Evolutionary conservation across 2,888 invertebrate species (phyloP).

Genomic region (Dicranocentrus wangi): DNA sequence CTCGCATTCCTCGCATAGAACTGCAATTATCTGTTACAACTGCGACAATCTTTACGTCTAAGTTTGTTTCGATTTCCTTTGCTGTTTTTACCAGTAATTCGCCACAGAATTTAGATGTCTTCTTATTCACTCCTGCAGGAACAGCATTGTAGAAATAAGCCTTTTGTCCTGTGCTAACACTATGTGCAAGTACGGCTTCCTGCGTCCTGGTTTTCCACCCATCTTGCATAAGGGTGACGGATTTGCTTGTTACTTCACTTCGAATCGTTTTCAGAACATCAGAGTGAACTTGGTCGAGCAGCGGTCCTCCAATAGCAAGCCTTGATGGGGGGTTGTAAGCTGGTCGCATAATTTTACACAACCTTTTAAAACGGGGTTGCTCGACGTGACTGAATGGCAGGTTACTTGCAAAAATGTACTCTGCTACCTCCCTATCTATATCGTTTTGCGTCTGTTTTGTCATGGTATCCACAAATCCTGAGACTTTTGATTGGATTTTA

Average conservation of each 20-base stretch:
- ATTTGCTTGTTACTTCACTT: slow-evolving; percentile 10
- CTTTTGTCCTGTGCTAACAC: slow-evolving; percentile 16
- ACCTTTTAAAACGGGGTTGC: slow-evolving; percentile 32
- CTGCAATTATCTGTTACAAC: slow-evolving; percentile 62
- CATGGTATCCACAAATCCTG: neutral
- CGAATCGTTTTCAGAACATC: slow-evolving; percentile 29
- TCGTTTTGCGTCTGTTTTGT: neutral
- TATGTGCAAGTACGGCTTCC: slow-evolving; percentile 50
- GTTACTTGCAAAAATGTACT: slow-evolving; percentile 40
- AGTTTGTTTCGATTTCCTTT: neutral
- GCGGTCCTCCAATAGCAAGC: slow-evolving; percentile 9
- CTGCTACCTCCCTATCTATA: slow-evolving; percentile 27
- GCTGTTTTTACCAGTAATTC: slow-evolving; percentile 12
- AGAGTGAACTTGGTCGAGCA: slow-evolving; percentile 33
- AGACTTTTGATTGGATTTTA: neutral
- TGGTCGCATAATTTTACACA: slow-evolving; percentile 18
- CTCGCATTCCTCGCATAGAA: slow-evolving; percentile 47
- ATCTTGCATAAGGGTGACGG: slow-evolving; percentile 54
- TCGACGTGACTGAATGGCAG: slow-evolving; percentile 53
- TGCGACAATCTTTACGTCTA: slow-evolving; percentile 31
- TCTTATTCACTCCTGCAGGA: slow-evolving; percentile 14
- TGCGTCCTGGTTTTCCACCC: slow-evolving; percentile 58
- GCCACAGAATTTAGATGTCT: slow-evolving; percentile 39
- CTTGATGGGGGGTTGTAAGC: slow-evolving; percentile 36
- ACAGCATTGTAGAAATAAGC: slow-evolving; percentile 39